Evolutionary conservation across 2,797 vertebrate species (phyloP).

Genomic region (Platalea minor): DNA sequence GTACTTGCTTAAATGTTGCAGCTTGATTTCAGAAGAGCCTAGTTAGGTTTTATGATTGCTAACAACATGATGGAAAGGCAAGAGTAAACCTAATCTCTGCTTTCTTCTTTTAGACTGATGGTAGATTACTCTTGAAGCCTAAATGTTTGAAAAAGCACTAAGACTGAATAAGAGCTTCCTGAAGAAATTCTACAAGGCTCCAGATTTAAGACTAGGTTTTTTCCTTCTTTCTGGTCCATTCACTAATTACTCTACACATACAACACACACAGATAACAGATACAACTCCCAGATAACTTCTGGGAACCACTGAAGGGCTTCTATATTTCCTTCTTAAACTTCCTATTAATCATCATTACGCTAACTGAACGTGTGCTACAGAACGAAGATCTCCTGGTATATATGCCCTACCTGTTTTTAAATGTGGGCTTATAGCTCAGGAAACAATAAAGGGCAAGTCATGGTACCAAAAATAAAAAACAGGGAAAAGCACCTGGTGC

Average conservation of each 20-base stretch:
- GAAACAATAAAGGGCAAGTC: neutral
- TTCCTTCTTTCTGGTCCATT: neutral
- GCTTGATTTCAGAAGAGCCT: neutral
- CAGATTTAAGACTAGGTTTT: too few relatives aligned
- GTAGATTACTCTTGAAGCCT: neutral
- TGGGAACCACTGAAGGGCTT: neutral
- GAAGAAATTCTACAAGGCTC: neutral
- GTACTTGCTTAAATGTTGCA: neutral
- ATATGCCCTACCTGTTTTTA: neutral
- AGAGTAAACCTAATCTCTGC: neutral
- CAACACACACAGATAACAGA: neutral
- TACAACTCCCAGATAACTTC: neutral
- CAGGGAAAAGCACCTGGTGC: neutral
- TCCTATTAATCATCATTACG: neutral
- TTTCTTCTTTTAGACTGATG: neutral
- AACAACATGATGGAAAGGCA: neutral
- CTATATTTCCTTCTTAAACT: neutral
- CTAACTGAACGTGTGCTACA: neutral
- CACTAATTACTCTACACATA: neutral
- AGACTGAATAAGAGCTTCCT: neutral
- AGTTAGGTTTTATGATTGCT: neutral
- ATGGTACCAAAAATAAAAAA: neutral
- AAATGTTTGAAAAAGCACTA: neutral
- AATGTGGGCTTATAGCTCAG: neutral
- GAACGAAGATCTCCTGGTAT: neutral